A percentile compares a stretch with the other conserved stretches of the same genome.
These are phyloP conservation scores for Athalia circularis DNA, from an alignment of 2,888 invertebrate genomes.

Conservation along the genomic window DNA sequence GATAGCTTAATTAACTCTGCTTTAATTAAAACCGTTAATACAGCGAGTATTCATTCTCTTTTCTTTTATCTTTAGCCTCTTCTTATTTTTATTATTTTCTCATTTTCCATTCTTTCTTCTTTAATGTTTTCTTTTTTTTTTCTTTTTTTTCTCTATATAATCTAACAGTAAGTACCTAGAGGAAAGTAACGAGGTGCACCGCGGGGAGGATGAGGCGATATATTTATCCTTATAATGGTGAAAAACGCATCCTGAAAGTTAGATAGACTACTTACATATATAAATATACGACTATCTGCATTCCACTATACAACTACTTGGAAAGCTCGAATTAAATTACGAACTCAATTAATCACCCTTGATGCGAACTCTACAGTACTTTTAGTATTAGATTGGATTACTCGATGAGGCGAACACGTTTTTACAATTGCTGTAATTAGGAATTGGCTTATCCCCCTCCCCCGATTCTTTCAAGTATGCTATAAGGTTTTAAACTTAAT, in stretches of 20 bases:
- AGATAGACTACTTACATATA: neutral
- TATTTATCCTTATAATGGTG: neutral
- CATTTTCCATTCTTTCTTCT: neutral
- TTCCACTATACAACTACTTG: neutral
- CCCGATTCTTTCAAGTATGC: too few species aligned
- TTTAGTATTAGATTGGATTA: slow-evolving; percentile 16
- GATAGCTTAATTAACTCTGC: slow-evolving; percentile 25
- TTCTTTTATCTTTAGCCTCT: neutral
- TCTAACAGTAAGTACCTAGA: too few species aligned
- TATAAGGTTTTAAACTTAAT: slow-evolving; percentile 15
- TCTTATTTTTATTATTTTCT: neutral
- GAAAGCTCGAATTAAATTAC: slow-evolving; percentile 6
- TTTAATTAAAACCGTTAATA: slow-evolving; percentile 28
- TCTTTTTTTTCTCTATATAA: neutral
- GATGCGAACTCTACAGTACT: neutral
- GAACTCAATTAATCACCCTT: slow-evolving; percentile 12
- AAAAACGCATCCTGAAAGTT: too few species aligned
- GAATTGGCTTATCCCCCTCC: neutral
- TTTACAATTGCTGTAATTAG: slow-evolving; percentile 32
- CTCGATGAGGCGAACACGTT: slow-evolving; percentile 20
- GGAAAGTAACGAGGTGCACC: slow-evolving; percentile 16
- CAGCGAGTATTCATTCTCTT: neutral
- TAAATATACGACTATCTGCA: neutral
- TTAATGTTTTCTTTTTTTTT: neutral
- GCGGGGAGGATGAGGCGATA: neutral